Evolutionary conservation across 1,140 invertebrate species (phyloP).

Genomic region (Drosophila parabipectinata): DNA sequence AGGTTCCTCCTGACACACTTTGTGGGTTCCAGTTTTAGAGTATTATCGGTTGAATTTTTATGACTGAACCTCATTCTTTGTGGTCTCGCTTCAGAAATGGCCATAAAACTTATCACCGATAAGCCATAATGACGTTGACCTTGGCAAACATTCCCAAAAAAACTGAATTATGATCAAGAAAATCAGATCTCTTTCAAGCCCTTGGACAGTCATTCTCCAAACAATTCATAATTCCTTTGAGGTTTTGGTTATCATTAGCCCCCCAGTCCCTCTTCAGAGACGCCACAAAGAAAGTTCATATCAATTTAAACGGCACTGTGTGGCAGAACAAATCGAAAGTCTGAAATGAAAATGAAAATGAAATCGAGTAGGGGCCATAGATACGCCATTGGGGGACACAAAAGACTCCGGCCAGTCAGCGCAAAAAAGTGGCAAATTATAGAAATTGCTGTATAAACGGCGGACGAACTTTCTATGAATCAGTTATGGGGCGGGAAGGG

Average conservation of each 20-base stretch:
- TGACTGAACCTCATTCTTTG: conserved; percentile 33
- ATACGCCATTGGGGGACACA: conserved; percentile 14
- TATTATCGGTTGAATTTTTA: conserved; percentile 35
- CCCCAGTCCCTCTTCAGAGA: neutral
- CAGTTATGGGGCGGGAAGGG: conserved; percentile 13
- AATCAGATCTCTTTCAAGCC: too few species aligned
- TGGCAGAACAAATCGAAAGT: conserved; percentile 42
- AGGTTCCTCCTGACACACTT: conserved; percentile 45
- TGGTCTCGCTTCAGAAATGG: conserved; percentile 11
- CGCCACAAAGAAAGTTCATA: conserved; percentile 48
- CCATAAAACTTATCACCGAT: conserved; percentile 30
- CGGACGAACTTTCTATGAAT: conserved; percentile 58
- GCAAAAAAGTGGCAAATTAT: conserved; percentile 52
- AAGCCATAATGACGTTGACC: conserved; percentile 26
- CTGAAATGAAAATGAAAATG: conserved; percentile 48
- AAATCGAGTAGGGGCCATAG: conserved; percentile 18
- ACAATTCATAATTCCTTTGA: conserved; percentile 11
- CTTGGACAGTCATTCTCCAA: neutral
- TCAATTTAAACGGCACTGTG: conserved; percentile 36
- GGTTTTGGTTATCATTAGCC: conserved; percentile 19
- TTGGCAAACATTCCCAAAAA: conserved; percentile 3
- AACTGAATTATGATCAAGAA: conserved; percentile 23
- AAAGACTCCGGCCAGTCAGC: conserved; percentile 7
- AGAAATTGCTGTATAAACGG: conserved; percentile 57
- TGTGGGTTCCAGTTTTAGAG: neutral